Base-by-base conservation (phyloP, 1,140 invertebrate species). In the Drosophila jambulina region DNA sequence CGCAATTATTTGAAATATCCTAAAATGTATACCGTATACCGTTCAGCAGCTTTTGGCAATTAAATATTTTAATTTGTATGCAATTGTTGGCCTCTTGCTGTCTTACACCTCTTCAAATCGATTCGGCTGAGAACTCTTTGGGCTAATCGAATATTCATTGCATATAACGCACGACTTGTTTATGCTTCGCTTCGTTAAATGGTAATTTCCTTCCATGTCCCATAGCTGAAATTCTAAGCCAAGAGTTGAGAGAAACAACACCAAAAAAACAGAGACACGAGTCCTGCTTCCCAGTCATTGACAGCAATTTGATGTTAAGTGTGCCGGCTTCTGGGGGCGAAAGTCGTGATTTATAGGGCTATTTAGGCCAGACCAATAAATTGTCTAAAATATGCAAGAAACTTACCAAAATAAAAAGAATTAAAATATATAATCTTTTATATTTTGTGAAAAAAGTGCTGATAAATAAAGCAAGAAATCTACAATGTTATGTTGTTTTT, bases 211-310 rank as follows among this genome's bases (percentile, higher is more conserved):
- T 25, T 54, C n/a, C 63, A 53, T 69, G 72, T 84, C 53, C 62
- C 60, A 75, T 90, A 91, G 78, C 81, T 76, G 53, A 90, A 85
- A 90, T 90, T 90, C 85, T 85, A 90, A 87, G 53, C 60, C 77
- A 72, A 36, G 51, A 75, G 25, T 15, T 34, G 72, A 43, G 19
- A 21, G 29, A 58, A 38, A 38, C 12, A 27, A 27, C 17, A 49
- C 17, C 27, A 36, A 56, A 56, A 49, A 62, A 69, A 64, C 29
- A 75, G 65, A 84, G 78, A 85, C 85, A 81, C 77, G 81, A 85
- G 75, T 90, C 85, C 85, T 90, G 85, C 85, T 67, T 64, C 63
- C 21, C 13, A 79, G 85, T 90, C 85, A 90, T 79, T 85, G 85
- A 90, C 85, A 70, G 62, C 58, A 58, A 59, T 84, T 80, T 81